Conservation (phyloP, 2,797 vertebrate genomes). For the Mus caroli region DNA sequence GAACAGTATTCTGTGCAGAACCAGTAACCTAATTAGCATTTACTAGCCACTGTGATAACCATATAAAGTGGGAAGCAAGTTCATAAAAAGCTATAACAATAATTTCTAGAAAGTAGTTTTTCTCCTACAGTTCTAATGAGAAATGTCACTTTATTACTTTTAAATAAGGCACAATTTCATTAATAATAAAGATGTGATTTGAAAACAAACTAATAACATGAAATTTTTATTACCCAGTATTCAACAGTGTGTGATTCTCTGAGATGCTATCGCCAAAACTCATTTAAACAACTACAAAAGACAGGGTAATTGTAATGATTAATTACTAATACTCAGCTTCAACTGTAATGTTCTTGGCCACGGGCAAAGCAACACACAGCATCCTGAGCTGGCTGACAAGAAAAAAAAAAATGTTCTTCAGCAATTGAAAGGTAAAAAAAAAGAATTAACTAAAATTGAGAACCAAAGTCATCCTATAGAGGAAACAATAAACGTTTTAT, state of each 20-base stretch:
- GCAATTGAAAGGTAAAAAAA: constrained; percentile 15
- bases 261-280: constrained; percentile 70
- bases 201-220: constrained; percentile 74
- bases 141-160: constrained; percentile 71
- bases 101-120: constrained; percentile 66
- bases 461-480: constrained; percentile 53
- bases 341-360: constrained; percentile 40
- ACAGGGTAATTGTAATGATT: constrained; percentile 62
- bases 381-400: constrained; percentile 21
- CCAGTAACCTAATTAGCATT: constrained; percentile 68
- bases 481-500: constrained; percentile 37
- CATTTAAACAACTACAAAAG: constrained; percentile 70
- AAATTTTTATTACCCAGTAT: constrained; percentile 70
- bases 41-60: constrained; percentile 50
- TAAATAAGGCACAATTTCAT: constrained; percentile 72
- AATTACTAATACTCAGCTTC: constrained; percentile 66
- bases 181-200: constrained; percentile 79
- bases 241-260: constrained; percentile 58
- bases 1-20: constrained; percentile 46
- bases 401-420: constrained; percentile 44
- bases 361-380: constrained; percentile 13
- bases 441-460: constrained; percentile 65
- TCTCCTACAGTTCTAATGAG: constrained; percentile 67
- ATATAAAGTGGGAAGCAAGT: constrained; percentile 62
- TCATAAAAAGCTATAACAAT: constrained; percentile 59